Base-by-base conservation (phyloP, 2,797 vertebrate genomes). In the Sebastes oblongus region DNA sequence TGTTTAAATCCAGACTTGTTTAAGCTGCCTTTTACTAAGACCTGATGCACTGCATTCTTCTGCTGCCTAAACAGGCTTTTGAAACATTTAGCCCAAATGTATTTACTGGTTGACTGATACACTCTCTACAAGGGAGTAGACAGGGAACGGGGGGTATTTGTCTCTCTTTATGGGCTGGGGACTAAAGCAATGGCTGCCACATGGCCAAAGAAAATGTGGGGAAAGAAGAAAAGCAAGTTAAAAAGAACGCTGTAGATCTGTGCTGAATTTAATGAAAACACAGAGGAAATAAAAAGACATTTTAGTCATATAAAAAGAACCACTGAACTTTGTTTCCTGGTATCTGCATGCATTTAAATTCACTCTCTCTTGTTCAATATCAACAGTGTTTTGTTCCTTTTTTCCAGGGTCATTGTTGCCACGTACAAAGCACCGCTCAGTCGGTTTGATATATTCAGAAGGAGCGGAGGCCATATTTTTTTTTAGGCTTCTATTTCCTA, bases 71-170 rank as follows among this genome's bases (percentile, higher is more conserved):
- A 93, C 87, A 81, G 87, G 85, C 87, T 91, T 95, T 93, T 93
- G 91, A 94, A 93, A 92, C 88, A 91, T 93, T 94, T 94, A 93
- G 87, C 84, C 87, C 83, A 89, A 92, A 93, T 92, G 91, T 92
- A 92, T 94, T 94, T 94, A 91, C 91, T 90, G 79, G 79, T 82
- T 90, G 92, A 93, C 90, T 88, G 88, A 94, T 92, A 83, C 85
- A 83, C 86, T 87, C 66, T 84, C 70, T 89, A 39, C 82, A 90
- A 89, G 74, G 68, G 77, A 92, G 86, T n/a, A 79, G 92, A 93
- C 89, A 83, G 66, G 73, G 69, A 82, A 64, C 5, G 7, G 82
- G 78, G 65, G 72, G 69, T 74, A 82, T 91, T 88, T 89, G 91
- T 94, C 91, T 93, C 81, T 86, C 87, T 92, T 90, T 93, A 92